These are phyloP conservation scores for human (Homo sapiens) DNA, from an alignment of 2,113 vertebrate genomes.

Conservation along the genomic window GRCh38 chr6:136549501-136550000, in stretches of 20 bases:
- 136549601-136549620: background rate
- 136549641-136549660: accelerated
- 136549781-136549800: accelerated
- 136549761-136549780: accelerated
- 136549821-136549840: background rate
- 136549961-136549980: background rate
- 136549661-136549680: background rate
- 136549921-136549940: background rate
- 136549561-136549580: background rate
- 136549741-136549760: background rate
- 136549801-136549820: background rate
- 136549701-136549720: background rate
- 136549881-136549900: background rate
- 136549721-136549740: background rate
- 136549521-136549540: background rate
- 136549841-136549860: background rate
- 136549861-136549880: background rate
- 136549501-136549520: background rate
- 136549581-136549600: background rate
- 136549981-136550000: background rate
- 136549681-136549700: background rate
- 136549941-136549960: background rate
- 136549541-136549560: background rate
- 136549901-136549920: background rate
- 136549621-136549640: background rate